phyloP scores from a whole-genome alignment of 2,888 invertebrate species.

The Spilarctia lutea region DNA sequence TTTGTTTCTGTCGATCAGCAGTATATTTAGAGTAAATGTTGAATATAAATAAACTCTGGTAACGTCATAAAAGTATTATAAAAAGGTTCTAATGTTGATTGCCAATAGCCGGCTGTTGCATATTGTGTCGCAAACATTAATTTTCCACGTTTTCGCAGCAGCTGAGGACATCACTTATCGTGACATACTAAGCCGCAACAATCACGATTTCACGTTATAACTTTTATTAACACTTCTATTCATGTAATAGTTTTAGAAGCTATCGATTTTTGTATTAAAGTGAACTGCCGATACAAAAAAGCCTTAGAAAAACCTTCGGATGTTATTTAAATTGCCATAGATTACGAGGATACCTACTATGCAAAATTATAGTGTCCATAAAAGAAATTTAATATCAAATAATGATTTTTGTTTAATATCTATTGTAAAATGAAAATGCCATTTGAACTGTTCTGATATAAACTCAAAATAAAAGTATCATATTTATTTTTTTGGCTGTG shows the following conservation, averaged over 20 bases:
- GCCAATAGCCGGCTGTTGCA: background rate
- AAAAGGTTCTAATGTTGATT: background rate
- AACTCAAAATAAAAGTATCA: background rate
- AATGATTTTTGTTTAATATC: background rate
- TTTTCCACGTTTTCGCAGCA: background rate
- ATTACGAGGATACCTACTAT: constrained; percentile 11
- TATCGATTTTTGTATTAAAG: constrained; percentile 34
- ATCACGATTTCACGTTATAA: constrained; percentile 19
- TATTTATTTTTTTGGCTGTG: background rate
- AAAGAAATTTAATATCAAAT: background rate
- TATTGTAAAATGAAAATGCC: background rate
- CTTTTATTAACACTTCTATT: constrained; percentile 28
- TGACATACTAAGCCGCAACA: constrained; percentile 10
- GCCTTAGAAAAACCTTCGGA: constrained; percentile 10
- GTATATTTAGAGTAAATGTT: background rate
- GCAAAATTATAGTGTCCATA: too few species aligned
- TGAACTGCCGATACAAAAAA: constrained; percentile 35
- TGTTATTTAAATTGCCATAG: constrained; percentile 20
- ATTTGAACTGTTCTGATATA: background rate
- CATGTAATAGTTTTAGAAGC: constrained; percentile 19
- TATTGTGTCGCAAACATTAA: background rate
- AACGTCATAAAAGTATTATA: background rate
- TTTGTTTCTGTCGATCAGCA: too few species aligned
- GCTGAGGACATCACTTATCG: constrained; percentile 7
- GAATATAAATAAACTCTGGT: background rate